These are phyloP conservation scores for Chironomus tentans DNA, from an alignment of 2,888 invertebrate species.

Conservation along the genomic window DNA sequence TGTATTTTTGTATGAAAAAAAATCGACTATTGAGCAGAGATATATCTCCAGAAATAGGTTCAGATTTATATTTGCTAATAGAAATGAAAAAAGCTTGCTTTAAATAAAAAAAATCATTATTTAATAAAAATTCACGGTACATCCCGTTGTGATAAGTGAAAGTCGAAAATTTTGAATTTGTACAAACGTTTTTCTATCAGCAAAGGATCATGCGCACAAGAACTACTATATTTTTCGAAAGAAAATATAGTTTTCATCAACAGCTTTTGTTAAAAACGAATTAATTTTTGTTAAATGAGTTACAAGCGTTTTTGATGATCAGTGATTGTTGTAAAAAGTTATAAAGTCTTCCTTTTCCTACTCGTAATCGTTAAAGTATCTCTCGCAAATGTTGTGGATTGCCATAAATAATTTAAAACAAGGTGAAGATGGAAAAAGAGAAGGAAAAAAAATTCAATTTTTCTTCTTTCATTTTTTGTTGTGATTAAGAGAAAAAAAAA, in stretches of 20 bases:
- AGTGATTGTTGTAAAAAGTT: neutral
- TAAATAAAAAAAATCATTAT: no score
- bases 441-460: neutral
- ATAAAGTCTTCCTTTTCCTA: conserved; percentile 3
- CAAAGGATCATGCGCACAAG: neutral
- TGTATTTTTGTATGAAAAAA: neutral
- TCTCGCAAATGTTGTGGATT: neutral
- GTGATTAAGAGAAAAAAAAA: neutral
- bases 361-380: neutral
- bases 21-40: neutral
- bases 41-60: neutral
- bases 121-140: no score
- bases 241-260: neutral
- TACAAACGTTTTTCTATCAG: no score
- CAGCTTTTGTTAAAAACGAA: neutral
- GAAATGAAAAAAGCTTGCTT: neutral
- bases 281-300: conserved; percentile 3
- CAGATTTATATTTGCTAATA: neutral
- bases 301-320: neutral
- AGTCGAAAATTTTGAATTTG: no score
- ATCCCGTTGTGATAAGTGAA: no score
- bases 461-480: neutral
- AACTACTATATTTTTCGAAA: neutral
- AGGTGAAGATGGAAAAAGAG: neutral
- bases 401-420: neutral